Base-by-base conservation (phyloP, 2,888 invertebrate genomes). In the Drosophila rellima region DNA sequence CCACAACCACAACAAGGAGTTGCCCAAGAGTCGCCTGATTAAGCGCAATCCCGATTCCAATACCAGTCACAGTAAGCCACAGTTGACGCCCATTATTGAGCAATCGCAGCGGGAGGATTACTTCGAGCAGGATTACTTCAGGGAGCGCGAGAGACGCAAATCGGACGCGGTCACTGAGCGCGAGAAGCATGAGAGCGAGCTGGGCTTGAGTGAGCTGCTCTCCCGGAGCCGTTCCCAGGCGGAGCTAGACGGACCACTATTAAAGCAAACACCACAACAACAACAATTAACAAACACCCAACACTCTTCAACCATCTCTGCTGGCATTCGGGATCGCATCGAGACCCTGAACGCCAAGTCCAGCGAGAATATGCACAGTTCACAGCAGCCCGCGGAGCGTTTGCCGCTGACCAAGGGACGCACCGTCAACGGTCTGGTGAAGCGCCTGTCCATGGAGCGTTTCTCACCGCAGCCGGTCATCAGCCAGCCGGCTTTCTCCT, bases 401-500 rank as follows among this genome's bases (percentile, higher is more conserved):
- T 94, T 95, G 74, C 95, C 95, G 63, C 92, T 95, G 67, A 96
- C 95, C 42, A 94, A 95, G 91, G 95, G 96, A 29, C 93, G 95
- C 47, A 94, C 95, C n/a, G 96, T 97, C 29, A 95, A 96, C 91
- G 95, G 95, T 65, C 95, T 97, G 94, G 95, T 96, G 31, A 95
- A 95, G 88, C 94, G 96, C 75, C 92, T 97, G 66, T 96, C 95
- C 71, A 95, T 95, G 92, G 96, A 96, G 80, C 95, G 95, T 78
- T 93, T 94, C 52, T 94, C 95, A 10, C 94, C 95, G 1, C 95
- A 95, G 47, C 95, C 95, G 1, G 94, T 94, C 76, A 96, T 96
- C 89, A 94, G 94, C 78, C 96, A 96, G 89, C 95, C 96, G 89
- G 97, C 96, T 31, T 97, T 97, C 92, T 97, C 97, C 0, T 97